Conservation (phyloP, 1,140 invertebrate species). For the Cyphomyrmex costatus region DNA sequence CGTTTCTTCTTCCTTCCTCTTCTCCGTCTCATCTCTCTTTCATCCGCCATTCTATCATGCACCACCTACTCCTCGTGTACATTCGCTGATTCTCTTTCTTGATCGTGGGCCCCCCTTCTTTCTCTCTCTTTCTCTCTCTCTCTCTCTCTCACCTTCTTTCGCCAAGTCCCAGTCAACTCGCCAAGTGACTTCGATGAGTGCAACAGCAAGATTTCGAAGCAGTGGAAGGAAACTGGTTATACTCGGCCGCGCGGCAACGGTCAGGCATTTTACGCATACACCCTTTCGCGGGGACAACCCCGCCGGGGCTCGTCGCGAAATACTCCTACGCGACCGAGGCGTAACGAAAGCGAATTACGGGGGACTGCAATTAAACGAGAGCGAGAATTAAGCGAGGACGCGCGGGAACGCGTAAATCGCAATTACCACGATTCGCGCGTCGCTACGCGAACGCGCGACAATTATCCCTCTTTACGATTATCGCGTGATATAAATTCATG, state of each 20-base stretch:
- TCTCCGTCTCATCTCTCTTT: neutral
- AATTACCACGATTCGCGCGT: slow-evolving; percentile 17
- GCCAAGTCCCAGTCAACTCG: slow-evolving; percentile 53
- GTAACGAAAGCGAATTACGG: slow-evolving; percentile 16
- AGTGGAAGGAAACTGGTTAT: slow-evolving; percentile 70
- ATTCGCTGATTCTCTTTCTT: slow-evolving; percentile 3
- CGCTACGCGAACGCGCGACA: neutral
- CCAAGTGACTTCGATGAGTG: slow-evolving; percentile 68
- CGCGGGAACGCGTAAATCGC: slow-evolving; percentile 19
- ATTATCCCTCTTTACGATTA: slow-evolving; percentile 53
- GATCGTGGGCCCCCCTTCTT: neutral
- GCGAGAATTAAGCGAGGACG: neutral
- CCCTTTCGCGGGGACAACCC: slow-evolving; percentile 47
- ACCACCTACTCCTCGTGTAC: slow-evolving; percentile 21
- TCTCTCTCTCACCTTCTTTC: slow-evolving; percentile 30
- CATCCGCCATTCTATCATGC: slow-evolving; percentile 47
- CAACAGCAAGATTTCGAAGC: slow-evolving; percentile 68
- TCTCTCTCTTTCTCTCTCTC: slow-evolving; percentile 18
- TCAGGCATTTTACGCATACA: slow-evolving; percentile 57
- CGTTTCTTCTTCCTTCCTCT: slow-evolving; percentile 35
- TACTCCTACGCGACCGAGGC: slow-evolving; percentile 11
- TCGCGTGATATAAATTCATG: slow-evolving; percentile 43
- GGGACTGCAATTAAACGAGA: slow-evolving; percentile 39
- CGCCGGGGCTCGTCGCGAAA: slow-evolving; percentile 8
- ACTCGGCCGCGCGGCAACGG: slow-evolving; percentile 37